Evolutionary conservation across 1,140 invertebrate genomes (phyloP), one percentile per base, ranked within the genome.

Genomic region (Polypedilum pembai): DNA sequence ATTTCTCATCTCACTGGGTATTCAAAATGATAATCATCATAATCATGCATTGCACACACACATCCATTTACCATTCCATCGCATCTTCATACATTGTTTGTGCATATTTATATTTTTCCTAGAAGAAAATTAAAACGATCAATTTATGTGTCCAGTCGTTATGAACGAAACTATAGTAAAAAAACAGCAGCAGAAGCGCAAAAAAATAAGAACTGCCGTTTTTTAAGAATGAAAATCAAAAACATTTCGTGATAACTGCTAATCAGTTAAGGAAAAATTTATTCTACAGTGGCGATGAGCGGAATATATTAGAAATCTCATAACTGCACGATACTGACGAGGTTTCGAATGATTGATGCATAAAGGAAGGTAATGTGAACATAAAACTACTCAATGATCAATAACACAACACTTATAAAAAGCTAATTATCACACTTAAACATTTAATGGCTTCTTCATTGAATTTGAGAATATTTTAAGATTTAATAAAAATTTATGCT

Each of bases 361-460:
- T 12, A 66, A 17, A 8, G 41, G 41, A 8, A 45, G 8, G n/a
- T n/a, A n/a, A n/a, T 33, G 24, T 33, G 24, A 33, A 33, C 24
- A n/a, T 56, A 56, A 69, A 69, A 69, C 5, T 69, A 18, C 5
- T 69, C 17, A 21, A 69, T 69, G 17, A 69, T 69, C 17, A 69
- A 69, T 69, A 69, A 8, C 17, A 18, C 17, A 69, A 21, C 65
- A 69, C 4, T 69, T 69, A 69, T 69, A 18, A 69, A 69, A 18
- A 17, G 65, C 20, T 69, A 69, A 69, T 69, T 69, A 69, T 69
- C 65, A 69, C 65, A 69, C n/a, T n/a, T n/a, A n/a, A n/a, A n/a
- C n/a, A n/a, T n/a, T n/a, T n/a, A n/a, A n/a, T n/a, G n/a, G n/a
- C n/a, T n/a, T n/a, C n/a, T n/a, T n/a, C n/a, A n/a, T n/a, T n/a